A percentile compares a stretch with the other conserved stretches of the same genome.
Evolutionary conservation across 2,888 invertebrate genomes (phyloP).

Genomic region (Lordiphosa fenestrarum): DNA sequence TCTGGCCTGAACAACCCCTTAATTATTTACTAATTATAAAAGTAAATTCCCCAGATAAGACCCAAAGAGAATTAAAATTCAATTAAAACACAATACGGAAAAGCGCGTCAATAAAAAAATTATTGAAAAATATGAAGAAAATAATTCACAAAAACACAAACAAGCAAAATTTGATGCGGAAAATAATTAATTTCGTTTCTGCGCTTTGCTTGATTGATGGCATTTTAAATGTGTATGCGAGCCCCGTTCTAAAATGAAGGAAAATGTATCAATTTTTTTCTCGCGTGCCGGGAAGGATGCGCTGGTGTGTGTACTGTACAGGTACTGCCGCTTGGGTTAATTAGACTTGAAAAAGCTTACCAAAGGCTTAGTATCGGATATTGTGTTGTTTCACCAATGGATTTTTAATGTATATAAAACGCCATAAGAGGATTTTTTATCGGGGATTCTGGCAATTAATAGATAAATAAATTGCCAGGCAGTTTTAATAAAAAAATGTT

Average conservation of each 20-base stretch:
- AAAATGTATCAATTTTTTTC: neutral
- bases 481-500: too few relatives aligned
- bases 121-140: neutral
- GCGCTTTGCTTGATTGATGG: conserved; percentile 3
- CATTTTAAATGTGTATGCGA: conserved; percentile 8
- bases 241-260: neutral
- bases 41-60: too few relatives aligned
- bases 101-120: conserved; percentile 1
- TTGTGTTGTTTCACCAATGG: conserved; percentile 6
- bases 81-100: neutral
- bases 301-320: neutral
- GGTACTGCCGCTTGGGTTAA: conserved; percentile 3
- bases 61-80: too few relatives aligned
- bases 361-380: conserved; percentile 7
- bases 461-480: too few relatives aligned
- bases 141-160: neutral
- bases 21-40: too few relatives aligned
- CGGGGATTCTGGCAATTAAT: conserved; percentile 1
- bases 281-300: too few relatives aligned
- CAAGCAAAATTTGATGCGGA: neutral
- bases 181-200: conserved; percentile 4
- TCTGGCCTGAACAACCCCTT: too few relatives aligned
- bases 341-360: conserved; percentile 5
- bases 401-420: conserved; percentile 7
- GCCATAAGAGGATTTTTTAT: conserved; percentile 1